These are phyloP conservation scores for Petroica traversi DNA, from an alignment of 2,113 vertebrate species.

Conservation along the genomic window DNA sequence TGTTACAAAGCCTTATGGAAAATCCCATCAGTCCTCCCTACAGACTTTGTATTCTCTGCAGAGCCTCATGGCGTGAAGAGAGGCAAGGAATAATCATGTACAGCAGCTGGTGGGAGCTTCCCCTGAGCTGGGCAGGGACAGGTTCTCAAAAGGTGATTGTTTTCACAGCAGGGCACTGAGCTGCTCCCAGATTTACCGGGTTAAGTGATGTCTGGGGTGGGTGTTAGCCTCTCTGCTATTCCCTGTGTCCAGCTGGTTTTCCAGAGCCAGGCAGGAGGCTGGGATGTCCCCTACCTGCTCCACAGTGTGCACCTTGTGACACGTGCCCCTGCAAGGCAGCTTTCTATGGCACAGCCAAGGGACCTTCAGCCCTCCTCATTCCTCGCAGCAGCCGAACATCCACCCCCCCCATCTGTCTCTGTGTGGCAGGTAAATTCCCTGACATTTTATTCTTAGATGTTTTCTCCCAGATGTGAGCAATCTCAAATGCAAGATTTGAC, in stretches of 20 bases:
- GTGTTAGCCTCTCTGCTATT: not conserved
- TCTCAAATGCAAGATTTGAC: not conserved
- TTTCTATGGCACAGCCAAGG: not conserved
- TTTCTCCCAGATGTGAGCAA: not conserved
- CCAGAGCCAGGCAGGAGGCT: not conserved
- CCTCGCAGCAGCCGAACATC: not conserved
- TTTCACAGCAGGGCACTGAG: not conserved
- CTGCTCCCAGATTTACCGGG: not conserved
- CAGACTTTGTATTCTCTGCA: not conserved
- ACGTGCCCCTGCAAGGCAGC: not conserved
- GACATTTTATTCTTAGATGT: no score
- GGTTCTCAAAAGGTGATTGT: not conserved
- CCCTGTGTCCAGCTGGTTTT: not conserved
- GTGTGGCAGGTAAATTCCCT: not conserved
- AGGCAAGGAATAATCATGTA: not conserved
- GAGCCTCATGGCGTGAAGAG: fast-evolving
- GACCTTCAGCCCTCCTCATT: not conserved
- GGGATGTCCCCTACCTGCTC: not conserved
- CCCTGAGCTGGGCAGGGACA: not conserved
- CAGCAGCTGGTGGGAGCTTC: not conserved
- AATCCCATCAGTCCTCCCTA: not conserved
- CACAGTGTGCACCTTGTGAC: not conserved
- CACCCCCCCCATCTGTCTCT: not conserved
- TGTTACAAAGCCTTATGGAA: not conserved
- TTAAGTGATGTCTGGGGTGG: not conserved